Conservation (phyloP, 2,113 vertebrate genomes). For the Sturnira hondurensis region DNA sequence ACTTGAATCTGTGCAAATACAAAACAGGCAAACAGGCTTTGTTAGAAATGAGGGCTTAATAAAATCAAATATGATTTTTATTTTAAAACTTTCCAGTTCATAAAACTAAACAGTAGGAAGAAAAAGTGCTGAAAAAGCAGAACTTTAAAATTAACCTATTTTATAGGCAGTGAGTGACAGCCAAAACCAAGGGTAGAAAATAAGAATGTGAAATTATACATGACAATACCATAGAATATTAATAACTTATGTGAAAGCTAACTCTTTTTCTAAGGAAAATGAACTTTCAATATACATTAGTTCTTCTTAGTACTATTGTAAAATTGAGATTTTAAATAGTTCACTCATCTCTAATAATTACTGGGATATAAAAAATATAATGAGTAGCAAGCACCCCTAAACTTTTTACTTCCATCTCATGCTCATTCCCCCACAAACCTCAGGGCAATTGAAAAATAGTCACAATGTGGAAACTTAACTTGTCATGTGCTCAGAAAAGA, state of each 20-base stretch:
- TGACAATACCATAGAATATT: neutral
- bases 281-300: neutral
- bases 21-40: neutral
- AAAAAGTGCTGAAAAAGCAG: neutral
- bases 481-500: conserved; percentile 6
- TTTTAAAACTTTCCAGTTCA: conserved; percentile 16
- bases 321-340: neutral
- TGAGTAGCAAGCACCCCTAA: neutral
- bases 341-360: neutral
- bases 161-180: neutral
- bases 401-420: neutral
- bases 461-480: neutral
- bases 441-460: neutral
- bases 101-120: neutral
- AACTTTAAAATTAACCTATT: conserved; percentile 28
- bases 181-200: neutral
- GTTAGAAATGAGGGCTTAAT: conserved; percentile 14
- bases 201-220: neutral
- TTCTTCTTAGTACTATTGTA: neutral
- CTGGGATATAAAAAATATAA: neutral
- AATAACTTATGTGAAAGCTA: conserved; percentile 4
- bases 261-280: conserved; percentile 4
- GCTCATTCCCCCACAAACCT: neutral
- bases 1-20: neutral
- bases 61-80: conserved; percentile 38